phyloP scores from a whole-genome alignment of 2,888 invertebrate genomes.

The Caprella mutica region DNA sequence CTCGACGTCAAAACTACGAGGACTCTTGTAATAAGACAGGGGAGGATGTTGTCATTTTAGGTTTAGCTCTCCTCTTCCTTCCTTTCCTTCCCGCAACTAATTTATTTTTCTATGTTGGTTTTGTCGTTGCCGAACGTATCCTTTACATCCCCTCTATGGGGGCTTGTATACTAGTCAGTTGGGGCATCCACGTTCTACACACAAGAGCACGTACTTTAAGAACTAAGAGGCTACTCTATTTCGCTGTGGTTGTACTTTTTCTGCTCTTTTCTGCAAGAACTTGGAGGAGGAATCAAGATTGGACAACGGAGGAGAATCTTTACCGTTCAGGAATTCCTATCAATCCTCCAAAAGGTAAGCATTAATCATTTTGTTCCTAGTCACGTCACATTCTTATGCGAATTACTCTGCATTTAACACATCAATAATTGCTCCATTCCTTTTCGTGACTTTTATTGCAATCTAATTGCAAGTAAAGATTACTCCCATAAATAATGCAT shows the following conservation, averaged over 20 bases:
- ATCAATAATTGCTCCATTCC: too few species aligned
- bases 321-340: conserved; percentile 80
- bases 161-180: conserved; percentile 74
- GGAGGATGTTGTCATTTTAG: conserved; percentile 51
- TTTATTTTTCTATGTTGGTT: conserved; percentile 93
- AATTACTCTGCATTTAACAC: too few species aligned
- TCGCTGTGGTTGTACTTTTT: conserved; percentile 52
- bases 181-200: conserved; percentile 47
- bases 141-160: conserved; percentile 94
- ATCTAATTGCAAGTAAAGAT: too few species aligned
- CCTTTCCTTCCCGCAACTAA: conserved; percentile 94
- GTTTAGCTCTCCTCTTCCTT: conserved; percentile 60
- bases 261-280: conserved; percentile 50
- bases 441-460: too few species aligned
- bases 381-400: too few species aligned
- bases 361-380: background rate
- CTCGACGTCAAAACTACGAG: conserved; percentile 10
- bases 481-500: too few species aligned
- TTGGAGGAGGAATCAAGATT: conserved; percentile 70
- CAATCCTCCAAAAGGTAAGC: conserved; percentile 94
- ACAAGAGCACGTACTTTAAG: conserved; percentile 16
- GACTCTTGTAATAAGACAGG: background rate
- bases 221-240: conserved; percentile 38
- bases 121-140: conserved; percentile 92
- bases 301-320: conserved; percentile 83